Percentiles rank a stretch among this genome's conserved stretches.
These are phyloP conservation scores for Sternarchorhynchus goeldii DNA, from an alignment of 2,797 vertebrate species.

Conservation along the genomic window DNA sequence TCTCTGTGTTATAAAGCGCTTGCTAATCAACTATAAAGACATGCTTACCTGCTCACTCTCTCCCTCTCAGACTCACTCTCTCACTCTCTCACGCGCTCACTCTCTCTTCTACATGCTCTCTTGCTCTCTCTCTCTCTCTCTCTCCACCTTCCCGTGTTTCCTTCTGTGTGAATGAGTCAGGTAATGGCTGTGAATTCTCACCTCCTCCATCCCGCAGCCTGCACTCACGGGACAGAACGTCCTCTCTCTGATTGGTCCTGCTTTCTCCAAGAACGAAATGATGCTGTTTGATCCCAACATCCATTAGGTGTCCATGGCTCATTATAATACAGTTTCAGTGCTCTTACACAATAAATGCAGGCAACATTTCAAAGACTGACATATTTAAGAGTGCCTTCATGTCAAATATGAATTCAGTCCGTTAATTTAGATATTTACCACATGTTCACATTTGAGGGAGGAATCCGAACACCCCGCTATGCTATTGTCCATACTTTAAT, in stretches of 20 bases:
- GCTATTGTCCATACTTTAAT: background rate
- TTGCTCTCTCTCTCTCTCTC: constrained; percentile 32
- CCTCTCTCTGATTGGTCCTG: constrained; percentile 44
- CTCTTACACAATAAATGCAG: constrained; percentile 58
- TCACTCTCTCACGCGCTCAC: constrained; percentile 20
- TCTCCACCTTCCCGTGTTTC: constrained; percentile 53
- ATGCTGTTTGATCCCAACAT: constrained; percentile 59
- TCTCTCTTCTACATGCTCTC: constrained; percentile 20
- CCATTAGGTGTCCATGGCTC: constrained; percentile 57
- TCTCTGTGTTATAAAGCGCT: constrained; percentile 37
- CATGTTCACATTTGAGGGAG: background rate
- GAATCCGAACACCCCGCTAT: background rate
- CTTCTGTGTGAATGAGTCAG: constrained; percentile 67
- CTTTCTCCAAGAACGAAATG: constrained; percentile 53
- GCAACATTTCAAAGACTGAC: constrained; percentile 5
- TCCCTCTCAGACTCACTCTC: background rate
- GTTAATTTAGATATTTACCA: background rate
- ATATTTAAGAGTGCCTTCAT: constrained; percentile 21
- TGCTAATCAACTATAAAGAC: constrained; percentile 41
- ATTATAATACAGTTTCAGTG: constrained; percentile 51
- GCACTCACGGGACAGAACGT: constrained; percentile 42
- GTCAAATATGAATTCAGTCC: constrained; percentile 27
- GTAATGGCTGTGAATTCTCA: constrained; percentile 67
- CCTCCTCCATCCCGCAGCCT: constrained; percentile 54
- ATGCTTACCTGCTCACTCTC: background rate